Base-by-base conservation (phyloP, 1,140 invertebrate species). In the Maniola jurtina region DNA sequence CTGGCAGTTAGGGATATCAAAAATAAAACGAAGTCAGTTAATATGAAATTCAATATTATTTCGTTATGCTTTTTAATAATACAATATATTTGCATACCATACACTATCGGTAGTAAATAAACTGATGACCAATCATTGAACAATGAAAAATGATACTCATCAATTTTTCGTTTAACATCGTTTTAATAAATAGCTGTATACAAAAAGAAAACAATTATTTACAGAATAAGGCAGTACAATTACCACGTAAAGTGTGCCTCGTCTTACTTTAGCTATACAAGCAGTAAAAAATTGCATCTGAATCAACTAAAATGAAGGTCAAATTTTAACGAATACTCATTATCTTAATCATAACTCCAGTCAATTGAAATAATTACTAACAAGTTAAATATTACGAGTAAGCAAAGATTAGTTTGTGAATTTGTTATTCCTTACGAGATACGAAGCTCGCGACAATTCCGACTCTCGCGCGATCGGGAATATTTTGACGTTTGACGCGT, bases 121-220 rank as follows among this genome's bases (percentile, higher is more conserved):
- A 86, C 85, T 90, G 88, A 89, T 88, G 88, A 88, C 80, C 85
- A 83, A 89, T 87, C 86, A 89, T 88, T 84, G 82, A 89, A 89
- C 88, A 88, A 87, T 86, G 86, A 86, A 89, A 55, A 84, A 88
- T 87, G 84, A 87, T 77, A 84, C 84, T 79, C 86, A 89, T 90
- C 86, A 90, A 87, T 86, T 87, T 61, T 78, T 84, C 81, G 77
- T 86, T 89, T 88, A 89, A 90, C 88, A 87, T 89, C 83, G 75
- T 83, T 90, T 90, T 86, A 90, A 90, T 90, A 90, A 90, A 90
- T 90, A 90, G 87, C 87, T 89, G 88, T 90, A 89, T 90, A 90
- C 88, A 90, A 90, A 90, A 86, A 83, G 65, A 75, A 79, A 90
- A 89, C 86, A 90, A 88, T 88, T 90, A 90, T 90, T 89, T 90